Evolutionary conservation across 2,797 vertebrate genomes (phyloP).

Genomic region (Labroides dimidiatus): DNA sequence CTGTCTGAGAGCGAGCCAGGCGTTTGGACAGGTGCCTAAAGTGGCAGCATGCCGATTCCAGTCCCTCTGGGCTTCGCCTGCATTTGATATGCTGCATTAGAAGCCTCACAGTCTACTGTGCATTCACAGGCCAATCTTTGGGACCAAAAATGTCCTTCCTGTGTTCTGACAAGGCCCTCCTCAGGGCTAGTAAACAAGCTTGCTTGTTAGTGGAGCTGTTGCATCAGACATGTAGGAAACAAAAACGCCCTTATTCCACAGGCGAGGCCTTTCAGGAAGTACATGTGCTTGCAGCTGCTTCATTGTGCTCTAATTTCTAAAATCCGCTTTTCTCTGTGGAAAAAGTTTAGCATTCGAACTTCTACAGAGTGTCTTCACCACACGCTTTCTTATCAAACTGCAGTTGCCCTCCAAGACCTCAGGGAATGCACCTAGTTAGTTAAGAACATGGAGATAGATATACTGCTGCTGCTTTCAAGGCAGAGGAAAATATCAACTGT

Average conservation of each 20-base stretch:
- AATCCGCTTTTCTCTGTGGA: conserved; percentile 47
- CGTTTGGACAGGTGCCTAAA: conserved; percentile 72
- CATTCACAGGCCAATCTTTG: conserved; percentile 56
- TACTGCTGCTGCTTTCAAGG: conserved; percentile 62
- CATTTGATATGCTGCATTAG: conserved; percentile 74
- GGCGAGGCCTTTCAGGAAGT: conserved; percentile 56
- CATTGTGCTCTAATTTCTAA: conserved; percentile 70
- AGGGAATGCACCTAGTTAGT: conserved; percentile 74
- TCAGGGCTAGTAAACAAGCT: conserved; percentile 73
- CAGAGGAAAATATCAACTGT: conserved; percentile 51
- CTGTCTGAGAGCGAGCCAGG: conserved; percentile 64
- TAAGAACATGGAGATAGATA: conserved; percentile 66
- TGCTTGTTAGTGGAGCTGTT: conserved; percentile 72
- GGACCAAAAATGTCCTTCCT: conserved; percentile 65
- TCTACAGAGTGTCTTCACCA: conserved; percentile 48
- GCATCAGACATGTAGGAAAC: conserved; percentile 41
- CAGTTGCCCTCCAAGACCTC: conserved; percentile 62
- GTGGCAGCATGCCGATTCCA: conserved; percentile 53
- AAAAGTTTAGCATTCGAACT: conserved; percentile 68
- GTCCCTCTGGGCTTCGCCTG: conserved; percentile 48
- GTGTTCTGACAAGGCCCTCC: conserved; percentile 61
- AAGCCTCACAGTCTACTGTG: conserved; percentile 48
- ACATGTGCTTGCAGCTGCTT: conserved; percentile 23
- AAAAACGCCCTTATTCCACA: conserved; percentile 55
- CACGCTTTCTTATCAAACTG: conserved; percentile 58